Evolutionary conservation across 35 echinoderm and acorn worm species (phyloP).

Genomic region (Apostichopus japonicus): DNA sequence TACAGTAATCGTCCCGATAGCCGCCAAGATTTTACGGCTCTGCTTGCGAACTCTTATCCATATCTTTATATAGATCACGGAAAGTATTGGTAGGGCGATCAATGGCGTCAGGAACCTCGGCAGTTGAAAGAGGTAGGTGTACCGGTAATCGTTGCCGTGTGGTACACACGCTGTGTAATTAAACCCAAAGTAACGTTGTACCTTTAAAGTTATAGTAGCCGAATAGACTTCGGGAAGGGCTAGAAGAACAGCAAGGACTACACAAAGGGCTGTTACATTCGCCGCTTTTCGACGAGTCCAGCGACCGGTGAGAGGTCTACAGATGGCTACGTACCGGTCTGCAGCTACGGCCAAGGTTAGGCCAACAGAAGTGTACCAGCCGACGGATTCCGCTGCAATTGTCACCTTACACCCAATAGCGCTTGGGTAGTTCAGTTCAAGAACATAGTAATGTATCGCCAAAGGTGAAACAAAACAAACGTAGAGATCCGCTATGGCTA

Average conservation of each 20-base stretch:
- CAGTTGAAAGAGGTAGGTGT: not conserved
- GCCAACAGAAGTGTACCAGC: conserved; percentile 14
- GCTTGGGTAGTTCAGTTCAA: conserved; percentile 19
- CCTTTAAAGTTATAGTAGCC: not conserved
- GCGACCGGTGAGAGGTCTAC: not conserved
- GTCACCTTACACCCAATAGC: not conserved
- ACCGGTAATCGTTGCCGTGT: not conserved
- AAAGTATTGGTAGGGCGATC: not conserved
- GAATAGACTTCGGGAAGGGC: not conserved
- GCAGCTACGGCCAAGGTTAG: conserved; percentile 35
- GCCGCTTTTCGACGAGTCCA: not conserved
- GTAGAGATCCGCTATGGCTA: conserved; percentile 27
- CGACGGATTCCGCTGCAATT: conserved; percentile 2
- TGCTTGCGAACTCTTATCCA: conserved; percentile 12
- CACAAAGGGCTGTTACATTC: not conserved
- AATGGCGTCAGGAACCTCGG: not conserved
- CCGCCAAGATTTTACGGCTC: not conserved
- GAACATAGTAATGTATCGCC: conserved; percentile 1
- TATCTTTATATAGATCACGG: conserved; percentile 14
- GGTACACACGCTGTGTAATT: conserved; percentile 7
- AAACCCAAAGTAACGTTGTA: conserved; percentile 11
- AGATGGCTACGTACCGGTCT: conserved; percentile 28
- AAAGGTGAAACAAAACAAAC: not conserved
- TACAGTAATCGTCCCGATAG: not conserved
- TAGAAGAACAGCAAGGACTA: not conserved